Conservation (phyloP, 2,888 invertebrate genomes). For the Vesta saturnalis region DNA sequence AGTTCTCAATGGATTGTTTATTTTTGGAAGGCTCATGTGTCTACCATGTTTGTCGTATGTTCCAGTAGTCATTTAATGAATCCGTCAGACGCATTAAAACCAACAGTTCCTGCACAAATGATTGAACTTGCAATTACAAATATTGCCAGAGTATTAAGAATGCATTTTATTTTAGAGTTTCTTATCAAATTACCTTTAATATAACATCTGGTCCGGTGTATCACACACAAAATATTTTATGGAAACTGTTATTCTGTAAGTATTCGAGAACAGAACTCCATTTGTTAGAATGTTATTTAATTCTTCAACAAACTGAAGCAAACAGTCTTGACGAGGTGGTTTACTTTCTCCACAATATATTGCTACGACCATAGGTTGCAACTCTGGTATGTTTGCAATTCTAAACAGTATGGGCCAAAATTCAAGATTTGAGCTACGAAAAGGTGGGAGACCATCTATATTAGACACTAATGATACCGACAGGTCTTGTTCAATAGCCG, state of each 20-base stretch:
- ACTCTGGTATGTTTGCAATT: slow-evolving; percentile 26
- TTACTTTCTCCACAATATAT: slow-evolving; percentile 41
- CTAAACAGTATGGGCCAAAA: slow-evolving; percentile 41
- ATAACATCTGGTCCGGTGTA: slow-evolving; percentile 41
- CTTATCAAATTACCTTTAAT: slow-evolving; percentile 34
- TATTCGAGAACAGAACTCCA: slow-evolving; percentile 25
- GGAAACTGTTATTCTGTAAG: slow-evolving; percentile 19
- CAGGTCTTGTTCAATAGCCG: no score
- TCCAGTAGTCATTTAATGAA: slow-evolving; percentile 23
- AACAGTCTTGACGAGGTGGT: slow-evolving; percentile 34
- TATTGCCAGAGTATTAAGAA: neutral
- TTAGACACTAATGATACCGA: slow-evolving; percentile 29
- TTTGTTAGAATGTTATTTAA: slow-evolving; percentile 30
- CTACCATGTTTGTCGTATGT: slow-evolving; percentile 27
- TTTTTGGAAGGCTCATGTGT: slow-evolving; percentile 30
- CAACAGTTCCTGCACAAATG: slow-evolving; percentile 16
- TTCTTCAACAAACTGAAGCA: slow-evolving; percentile 40
- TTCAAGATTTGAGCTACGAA: slow-evolving; percentile 28
- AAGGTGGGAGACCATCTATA: slow-evolving; percentile 38
- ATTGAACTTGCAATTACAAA: neutral
- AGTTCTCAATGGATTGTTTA: slow-evolving; percentile 18
- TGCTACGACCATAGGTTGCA: slow-evolving; percentile 37
- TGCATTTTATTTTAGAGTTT: neutral
- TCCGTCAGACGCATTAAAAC: slow-evolving; percentile 28
- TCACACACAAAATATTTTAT: slow-evolving; percentile 42